A percentile compares a stretch with the other conserved stretches of the same genome.
Conservation (phyloP, 2,113 vertebrate genomes). For the Chaenogobius annularis region DNA sequence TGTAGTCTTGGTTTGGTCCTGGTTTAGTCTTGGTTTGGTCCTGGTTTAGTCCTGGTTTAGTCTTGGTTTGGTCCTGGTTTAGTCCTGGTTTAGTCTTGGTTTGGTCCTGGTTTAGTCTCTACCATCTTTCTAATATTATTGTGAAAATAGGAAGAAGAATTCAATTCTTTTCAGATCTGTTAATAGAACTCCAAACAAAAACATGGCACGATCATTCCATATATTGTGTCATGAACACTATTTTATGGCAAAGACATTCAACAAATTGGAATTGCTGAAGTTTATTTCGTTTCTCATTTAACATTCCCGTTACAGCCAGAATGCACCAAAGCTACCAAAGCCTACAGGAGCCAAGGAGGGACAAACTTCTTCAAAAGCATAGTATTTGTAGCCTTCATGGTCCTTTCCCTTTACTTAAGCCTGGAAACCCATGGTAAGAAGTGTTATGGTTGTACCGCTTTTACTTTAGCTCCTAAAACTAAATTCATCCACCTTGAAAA, state of each 20-base stretch:
- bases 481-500: slow-evolving; percentile 3
- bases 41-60: background rate
- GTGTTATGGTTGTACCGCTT: background rate
- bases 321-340: background rate
- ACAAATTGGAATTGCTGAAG: too few relatives aligned
- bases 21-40: too few relatives aligned
- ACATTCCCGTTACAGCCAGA: background rate
- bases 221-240: too few relatives aligned
- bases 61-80: background rate
- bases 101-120: too few relatives aligned
- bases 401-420: background rate
- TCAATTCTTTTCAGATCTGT: too few relatives aligned
- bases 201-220: too few relatives aligned
- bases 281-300: background rate
- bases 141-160: too few relatives aligned
- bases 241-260: too few relatives aligned
- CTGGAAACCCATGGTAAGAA: background rate
- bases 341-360: background rate
- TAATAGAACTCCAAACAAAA: too few relatives aligned
- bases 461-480: background rate
- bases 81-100: background rate
- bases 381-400: background rate
- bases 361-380: background rate
- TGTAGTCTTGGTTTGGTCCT: too few relatives aligned
- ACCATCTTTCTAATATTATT: too few relatives aligned